phyloP scores from a whole-genome alignment of 35 echinoderm and acorn worm genomes.

The Nesometra sesokonis region DNA sequence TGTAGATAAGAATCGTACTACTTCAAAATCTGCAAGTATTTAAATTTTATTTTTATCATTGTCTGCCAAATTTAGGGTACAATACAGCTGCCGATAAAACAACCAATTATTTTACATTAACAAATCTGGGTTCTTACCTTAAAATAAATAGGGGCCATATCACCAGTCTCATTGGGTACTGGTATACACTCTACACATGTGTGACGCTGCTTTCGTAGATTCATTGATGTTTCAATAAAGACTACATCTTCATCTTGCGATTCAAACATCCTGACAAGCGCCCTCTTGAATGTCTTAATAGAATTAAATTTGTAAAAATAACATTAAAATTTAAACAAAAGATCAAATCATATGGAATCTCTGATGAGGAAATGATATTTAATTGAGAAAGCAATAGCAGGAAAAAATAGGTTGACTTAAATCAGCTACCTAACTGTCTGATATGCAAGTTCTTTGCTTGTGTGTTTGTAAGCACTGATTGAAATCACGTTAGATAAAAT shows the following conservation, averaged over 20 bases:
- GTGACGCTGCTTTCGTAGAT: conserved; percentile 58
- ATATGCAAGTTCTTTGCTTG: too few species aligned
- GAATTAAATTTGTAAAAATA: not conserved
- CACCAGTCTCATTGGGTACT: conserved; percentile 70
- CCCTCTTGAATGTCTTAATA: conserved; percentile 76
- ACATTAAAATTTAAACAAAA: not conserved
- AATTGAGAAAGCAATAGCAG: too few species aligned
- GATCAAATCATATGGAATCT: not conserved
- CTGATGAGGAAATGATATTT: not conserved
- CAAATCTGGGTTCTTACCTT: too few species aligned
- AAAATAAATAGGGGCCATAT: conserved; percentile 89
- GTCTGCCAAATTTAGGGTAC: not conserved
- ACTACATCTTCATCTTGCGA: conserved; percentile 64
- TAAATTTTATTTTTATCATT: too few species aligned
- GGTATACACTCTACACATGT: conserved; percentile 88
- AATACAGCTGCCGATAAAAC: too few species aligned
- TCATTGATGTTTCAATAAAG: conserved; percentile 80
- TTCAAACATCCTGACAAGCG: conserved; percentile 92
- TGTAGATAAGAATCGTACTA: too few species aligned
- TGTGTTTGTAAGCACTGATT: too few species aligned
- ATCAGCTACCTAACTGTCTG: too few species aligned
- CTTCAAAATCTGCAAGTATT: too few species aligned
- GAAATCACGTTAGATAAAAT: too few species aligned
- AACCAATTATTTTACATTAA: too few species aligned
- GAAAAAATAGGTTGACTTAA: too few species aligned